A percentile compares a stretch with the other conserved stretches of the same genome.
These are phyloP conservation scores for Mimas tiliae DNA, from an alignment of 2,888 invertebrate genomes.

Conservation along the genomic window DNA sequence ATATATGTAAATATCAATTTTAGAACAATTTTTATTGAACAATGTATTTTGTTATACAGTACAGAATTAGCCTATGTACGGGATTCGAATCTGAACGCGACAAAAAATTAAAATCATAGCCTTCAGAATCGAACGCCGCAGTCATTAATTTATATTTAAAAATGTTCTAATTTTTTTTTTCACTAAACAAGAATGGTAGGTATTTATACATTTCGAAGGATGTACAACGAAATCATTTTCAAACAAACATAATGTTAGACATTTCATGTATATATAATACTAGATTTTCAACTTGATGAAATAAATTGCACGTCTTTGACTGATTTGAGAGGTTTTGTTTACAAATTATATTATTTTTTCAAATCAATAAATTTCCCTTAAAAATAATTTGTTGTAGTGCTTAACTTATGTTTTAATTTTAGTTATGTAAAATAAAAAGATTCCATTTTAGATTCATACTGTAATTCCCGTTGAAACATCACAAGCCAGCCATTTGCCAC, in stretches of 20 bases:
- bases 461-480: neutral
- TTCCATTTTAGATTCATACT: neutral
- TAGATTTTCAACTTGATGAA: neutral
- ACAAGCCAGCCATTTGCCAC: constrained; percentile 16
- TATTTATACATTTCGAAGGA: constrained; percentile 20
- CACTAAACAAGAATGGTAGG: constrained; percentile 19
- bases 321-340: neutral
- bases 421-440: neutral
- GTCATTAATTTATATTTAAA: constrained; percentile 32
- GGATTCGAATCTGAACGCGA: constrained; percentile 11
- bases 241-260: constrained; percentile 1
- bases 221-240: neutral
- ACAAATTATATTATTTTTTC: neutral
- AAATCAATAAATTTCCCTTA: neutral
- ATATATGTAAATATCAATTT: constrained; percentile 65
- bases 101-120: constrained; percentile 38
- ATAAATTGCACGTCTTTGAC: constrained; percentile 5
- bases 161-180: constrained; percentile 30
- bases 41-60: constrained; percentile 66
- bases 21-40: constrained; percentile 82
- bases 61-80: constrained; percentile 48
- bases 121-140: constrained; percentile 6
- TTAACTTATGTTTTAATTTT: neutral
- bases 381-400: neutral
- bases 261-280: constrained; percentile 10